Conservation (phyloP, 2,888 invertebrate genomes). For the Cantharis lateralis region DNA sequence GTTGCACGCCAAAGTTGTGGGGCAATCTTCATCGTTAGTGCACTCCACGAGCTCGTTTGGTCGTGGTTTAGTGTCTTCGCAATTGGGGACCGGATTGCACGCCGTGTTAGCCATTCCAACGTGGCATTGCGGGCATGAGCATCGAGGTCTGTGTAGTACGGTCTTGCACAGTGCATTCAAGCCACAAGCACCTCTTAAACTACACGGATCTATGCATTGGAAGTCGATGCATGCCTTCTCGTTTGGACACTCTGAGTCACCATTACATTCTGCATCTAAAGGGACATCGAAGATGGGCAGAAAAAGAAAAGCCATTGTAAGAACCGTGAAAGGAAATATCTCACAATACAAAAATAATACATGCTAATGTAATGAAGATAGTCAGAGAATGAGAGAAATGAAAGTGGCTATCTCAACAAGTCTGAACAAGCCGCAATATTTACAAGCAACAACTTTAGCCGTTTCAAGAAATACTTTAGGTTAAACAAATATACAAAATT, state of each 20-base stretch:
- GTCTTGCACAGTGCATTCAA: slow-evolving; percentile 87
- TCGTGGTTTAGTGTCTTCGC: slow-evolving; percentile 68
- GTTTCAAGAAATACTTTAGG: slow-evolving; percentile 42
- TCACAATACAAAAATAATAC: slow-evolving; percentile 57
- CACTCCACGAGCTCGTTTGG: slow-evolving; percentile 63
- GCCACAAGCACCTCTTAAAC: slow-evolving; percentile 85
- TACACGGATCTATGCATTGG: slow-evolving; percentile 90
- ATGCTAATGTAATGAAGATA: slow-evolving; percentile 54
- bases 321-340: slow-evolving; percentile 85
- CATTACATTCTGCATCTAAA: slow-evolving; percentile 74
- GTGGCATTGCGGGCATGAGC: slow-evolving; percentile 87
- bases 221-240: slow-evolving; percentile 90
- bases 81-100: slow-evolving; percentile 80
- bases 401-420: slow-evolving; percentile 55
- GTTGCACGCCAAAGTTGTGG: slow-evolving; percentile 76
- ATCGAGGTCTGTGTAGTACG: slow-evolving; percentile 81
- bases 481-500: slow-evolving; percentile 44
- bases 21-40: slow-evolving; percentile 71
- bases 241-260: slow-evolving; percentile 88
- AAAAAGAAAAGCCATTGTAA: slow-evolving; percentile 72
- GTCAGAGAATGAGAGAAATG: slow-evolving; percentile 57
- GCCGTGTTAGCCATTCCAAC: slow-evolving; percentile 79
- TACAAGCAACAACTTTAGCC: slow-evolving; percentile 61
- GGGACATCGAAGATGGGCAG: slow-evolving; percentile 49
- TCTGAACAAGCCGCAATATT: slow-evolving; percentile 63